Evolutionary conservation across 2,113 vertebrate genomes (phyloP).

Genomic region (Centropus bengalensis): DNA sequence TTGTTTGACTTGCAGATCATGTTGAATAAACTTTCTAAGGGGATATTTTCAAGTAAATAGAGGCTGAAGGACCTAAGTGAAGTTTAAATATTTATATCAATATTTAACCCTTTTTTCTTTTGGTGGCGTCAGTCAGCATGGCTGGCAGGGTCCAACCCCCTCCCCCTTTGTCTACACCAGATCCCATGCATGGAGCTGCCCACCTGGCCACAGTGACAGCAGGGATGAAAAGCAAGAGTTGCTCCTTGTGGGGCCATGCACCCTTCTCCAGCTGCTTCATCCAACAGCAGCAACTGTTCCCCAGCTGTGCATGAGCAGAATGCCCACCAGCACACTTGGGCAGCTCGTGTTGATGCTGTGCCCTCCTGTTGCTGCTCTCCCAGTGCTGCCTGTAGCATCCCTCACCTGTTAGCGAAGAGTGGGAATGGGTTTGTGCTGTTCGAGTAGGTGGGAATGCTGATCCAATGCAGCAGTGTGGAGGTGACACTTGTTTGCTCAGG

Average conservation of each 20-base stretch:
- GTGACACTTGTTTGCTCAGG: rapidly evolving
- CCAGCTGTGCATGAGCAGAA: not conserved
- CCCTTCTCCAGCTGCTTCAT: not conserved
- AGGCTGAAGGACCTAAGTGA: not conserved
- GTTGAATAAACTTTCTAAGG: constrained; percentile 42
- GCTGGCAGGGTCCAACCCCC: not conserved
- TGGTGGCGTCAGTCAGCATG: rapidly evolving
- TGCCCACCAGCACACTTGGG: not conserved
- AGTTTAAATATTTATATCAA: constrained; percentile 19
- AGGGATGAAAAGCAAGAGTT: rapidly evolving
- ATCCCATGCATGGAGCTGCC: not conserved
- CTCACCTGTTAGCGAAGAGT: rapidly evolving
- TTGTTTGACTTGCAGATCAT: constrained; percentile 62
- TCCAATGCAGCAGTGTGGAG: rapidly evolving
- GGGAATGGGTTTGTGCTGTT: not conserved
- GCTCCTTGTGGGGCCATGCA: rapidly evolving
- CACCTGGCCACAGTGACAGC: rapidly evolving
- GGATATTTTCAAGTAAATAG: constrained; percentile 57
- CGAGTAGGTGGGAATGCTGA: rapidly evolving
- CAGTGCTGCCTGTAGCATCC: not conserved
- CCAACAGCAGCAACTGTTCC: not conserved
- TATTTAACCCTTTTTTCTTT: not conserved
- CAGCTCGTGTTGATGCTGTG: rapidly evolving
- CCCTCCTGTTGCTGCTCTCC: not conserved
- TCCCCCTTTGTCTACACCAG: too few species aligned